A percentile compares a stretch with the other conserved stretches of the same genome.
Evolutionary conservation across 2,888 invertebrate species (phyloP).

Genomic region (Gonocerus acuteangulatus): DNA sequence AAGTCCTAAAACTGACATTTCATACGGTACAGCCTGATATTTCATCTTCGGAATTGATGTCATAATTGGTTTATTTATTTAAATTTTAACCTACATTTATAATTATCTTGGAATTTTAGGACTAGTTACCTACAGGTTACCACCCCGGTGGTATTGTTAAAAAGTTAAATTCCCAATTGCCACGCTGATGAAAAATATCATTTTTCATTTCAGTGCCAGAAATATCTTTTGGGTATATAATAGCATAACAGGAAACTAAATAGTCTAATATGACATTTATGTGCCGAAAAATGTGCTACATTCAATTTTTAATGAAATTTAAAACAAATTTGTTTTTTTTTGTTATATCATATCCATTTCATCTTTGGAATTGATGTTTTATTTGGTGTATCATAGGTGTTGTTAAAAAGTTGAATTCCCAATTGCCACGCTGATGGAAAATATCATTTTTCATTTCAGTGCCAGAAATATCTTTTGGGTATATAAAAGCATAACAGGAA

Average conservation of each 20-base stretch:
- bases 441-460: neutral
- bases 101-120: no score
- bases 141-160: no score
- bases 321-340: neutral
- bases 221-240: neutral
- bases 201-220: neutral
- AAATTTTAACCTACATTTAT: no score
- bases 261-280: neutral
- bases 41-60: no score
- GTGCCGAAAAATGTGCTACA: neutral
- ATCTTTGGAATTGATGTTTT: neutral
- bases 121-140: no score
- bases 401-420: neutral
- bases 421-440: constrained; percentile 10
- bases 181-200: neutral
- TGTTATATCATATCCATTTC: neutral
- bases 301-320: neutral
- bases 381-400: no score
- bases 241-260: neutral
- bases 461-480: neutral
- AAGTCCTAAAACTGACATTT: no score
- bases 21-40: no score
- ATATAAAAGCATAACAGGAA: neutral
- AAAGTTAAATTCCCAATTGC: no score
- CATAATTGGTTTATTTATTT: no score